Base-by-base conservation (phyloP, 1,140 invertebrate genomes). In the Brachionus koreanus region DNA sequence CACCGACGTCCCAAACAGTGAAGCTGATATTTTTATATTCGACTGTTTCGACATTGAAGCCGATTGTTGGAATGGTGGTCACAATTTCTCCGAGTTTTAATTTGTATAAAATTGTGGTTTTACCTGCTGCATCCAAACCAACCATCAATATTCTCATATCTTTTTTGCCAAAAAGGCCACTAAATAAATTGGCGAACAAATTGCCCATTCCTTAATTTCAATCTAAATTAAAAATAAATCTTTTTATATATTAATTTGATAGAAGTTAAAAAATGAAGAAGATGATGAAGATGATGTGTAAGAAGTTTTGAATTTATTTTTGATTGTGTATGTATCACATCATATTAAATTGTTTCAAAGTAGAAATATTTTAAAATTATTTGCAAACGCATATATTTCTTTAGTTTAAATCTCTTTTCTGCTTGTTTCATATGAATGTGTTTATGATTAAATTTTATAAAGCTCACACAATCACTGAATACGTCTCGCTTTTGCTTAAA, bases 111-210 rank as follows among this genome's bases (percentile, higher is more conserved):
- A 98, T 98, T 77, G 96, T 98, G 5, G 96, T 98, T 91, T 98
- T 98, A 85, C 96, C 96, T 85, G 96, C 96, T 76, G 95, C 95
- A 90, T 98, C 96, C 74, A 98, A 90, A 43, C 96, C 96, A 85
- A 95, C 96, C 95, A 97, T 97, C 89, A 97, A 91, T 92, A 97
- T 97, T 91, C 95, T 93, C 95, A 97, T 97, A 91, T 97, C 95
- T 89, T 96, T 97, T 91, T 97, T 97, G 91, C 95, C 95, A 90
- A 97, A 97, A 25, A 83, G 82, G 46, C 69, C 46, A 13, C 37
- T 61, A 65, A 83, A 83, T 7, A 83, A 39, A 75, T 82, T 82
- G 10, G 65, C 63, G 33, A 82, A 82, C 9, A 82, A 39, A 57
- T 82, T 82, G 10, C 82, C 82, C 82, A 82, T 82, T 82, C 25